phyloP scores from a whole-genome alignment of 2,113 vertebrate genomes.

The Atherinomorus stipes region DNA sequence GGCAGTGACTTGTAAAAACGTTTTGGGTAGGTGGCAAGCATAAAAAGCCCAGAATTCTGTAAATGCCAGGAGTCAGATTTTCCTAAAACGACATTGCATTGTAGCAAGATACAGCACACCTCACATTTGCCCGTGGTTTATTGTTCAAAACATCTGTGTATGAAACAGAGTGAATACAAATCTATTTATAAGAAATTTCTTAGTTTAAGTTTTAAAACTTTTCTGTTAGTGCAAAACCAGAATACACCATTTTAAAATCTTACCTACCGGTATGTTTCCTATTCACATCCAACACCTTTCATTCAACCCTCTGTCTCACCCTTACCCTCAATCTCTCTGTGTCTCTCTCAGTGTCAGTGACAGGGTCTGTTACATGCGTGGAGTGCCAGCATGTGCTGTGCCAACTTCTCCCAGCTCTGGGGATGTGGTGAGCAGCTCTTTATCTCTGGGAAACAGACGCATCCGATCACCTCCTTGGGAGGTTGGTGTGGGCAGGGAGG shows the following conservation, averaged over 20 bases:
- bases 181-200: neutral
- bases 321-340: constrained; percentile 29
- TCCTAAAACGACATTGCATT: no score
- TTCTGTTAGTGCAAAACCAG: constrained; percentile 17
- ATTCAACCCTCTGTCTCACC: constrained; percentile 26
- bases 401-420: constrained; percentile 76
- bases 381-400: constrained; percentile 68
- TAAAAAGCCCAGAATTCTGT: no score
- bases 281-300: constrained; percentile 34
- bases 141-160: no score
- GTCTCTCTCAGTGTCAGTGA: constrained; percentile 72
- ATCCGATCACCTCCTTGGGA: constrained; percentile 74
- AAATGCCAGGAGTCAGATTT: no score
- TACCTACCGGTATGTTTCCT: constrained; percentile 39
- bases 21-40: no score
- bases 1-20: no score
- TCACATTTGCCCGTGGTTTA: no score
- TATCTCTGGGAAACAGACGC: constrained; percentile 84
- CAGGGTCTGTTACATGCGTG: constrained; percentile 76
- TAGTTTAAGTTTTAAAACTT: neutral
- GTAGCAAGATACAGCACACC: no score
- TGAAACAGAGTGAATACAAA: no score
- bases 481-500: constrained; percentile 59
- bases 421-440: constrained; percentile 78
- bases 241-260: constrained; percentile 36